Evolutionary conservation across 2,113 vertebrate genomes (phyloP).

Genomic region (Octodon degus): DNA sequence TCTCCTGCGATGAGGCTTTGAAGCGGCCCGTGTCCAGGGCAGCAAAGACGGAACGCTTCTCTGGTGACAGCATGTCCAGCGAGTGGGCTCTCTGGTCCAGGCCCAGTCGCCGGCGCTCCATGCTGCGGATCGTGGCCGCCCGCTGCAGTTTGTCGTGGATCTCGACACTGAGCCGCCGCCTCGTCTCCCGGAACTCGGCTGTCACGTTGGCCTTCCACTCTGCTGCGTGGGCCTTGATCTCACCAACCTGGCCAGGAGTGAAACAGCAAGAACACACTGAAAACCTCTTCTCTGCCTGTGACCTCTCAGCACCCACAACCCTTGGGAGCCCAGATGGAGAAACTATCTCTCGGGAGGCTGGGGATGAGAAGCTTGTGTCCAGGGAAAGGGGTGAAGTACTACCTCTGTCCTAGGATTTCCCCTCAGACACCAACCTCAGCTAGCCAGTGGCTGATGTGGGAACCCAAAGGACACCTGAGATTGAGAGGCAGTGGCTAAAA

Average conservation of each 20-base stretch:
- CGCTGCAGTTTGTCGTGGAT: slow-evolving; percentile 98
- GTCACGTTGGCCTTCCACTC: slow-evolving; percentile 99
- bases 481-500: background rate
- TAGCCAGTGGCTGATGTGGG: background rate
- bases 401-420: background rate
- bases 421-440: rapidly evolving
- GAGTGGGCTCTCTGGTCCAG: slow-evolving; percentile 97
- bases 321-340: background rate
- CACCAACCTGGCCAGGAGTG: slow-evolving; percentile 91
- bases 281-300: rapidly evolving
- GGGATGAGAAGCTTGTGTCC: rapidly evolving
- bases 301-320: background rate
- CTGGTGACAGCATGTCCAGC: slow-evolving; percentile 97
- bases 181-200: slow-evolving; percentile 96
- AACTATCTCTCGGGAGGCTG: rapidly evolving
- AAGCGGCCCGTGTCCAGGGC: slow-evolving; percentile 93
- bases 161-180: slow-evolving; percentile 95
- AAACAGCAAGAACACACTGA: background rate
- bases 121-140: slow-evolving; percentile 97
- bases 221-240: slow-evolving; percentile 96
- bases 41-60: slow-evolving; percentile 95
- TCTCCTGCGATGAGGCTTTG: slow-evolving; percentile 97
- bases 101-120: slow-evolving; percentile 96
- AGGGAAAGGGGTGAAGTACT: too few relatives aligned
- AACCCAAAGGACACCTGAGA: background rate